A percentile compares a stretch with the other conserved stretches of the same genome.
Evolutionary conservation across 2,888 invertebrate species (phyloP).

Genomic region (Ormyrus thymus): DNA sequence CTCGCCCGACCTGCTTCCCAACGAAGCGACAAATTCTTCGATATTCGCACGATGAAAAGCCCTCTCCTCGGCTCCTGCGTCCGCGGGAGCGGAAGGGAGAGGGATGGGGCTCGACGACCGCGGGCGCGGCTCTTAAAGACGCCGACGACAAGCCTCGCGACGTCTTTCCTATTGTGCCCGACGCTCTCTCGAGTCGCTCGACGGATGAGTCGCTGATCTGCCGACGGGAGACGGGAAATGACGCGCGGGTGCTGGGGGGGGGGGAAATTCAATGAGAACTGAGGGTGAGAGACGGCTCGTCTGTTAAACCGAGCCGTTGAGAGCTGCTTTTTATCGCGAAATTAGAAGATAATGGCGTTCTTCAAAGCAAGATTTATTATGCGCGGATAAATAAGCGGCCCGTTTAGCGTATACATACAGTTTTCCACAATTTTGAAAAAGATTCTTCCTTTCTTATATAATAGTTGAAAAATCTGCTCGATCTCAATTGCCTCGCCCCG

Average conservation of each 20-base stretch:
- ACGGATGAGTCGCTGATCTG: slow-evolving; percentile 37
- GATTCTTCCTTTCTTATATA: not conserved
- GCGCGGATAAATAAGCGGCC: not conserved
- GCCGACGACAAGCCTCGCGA: slow-evolving; percentile 55
- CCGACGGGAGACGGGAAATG: slow-evolving; percentile 6
- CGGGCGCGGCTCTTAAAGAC: slow-evolving; percentile 35
- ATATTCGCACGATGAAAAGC: slow-evolving; percentile 74
- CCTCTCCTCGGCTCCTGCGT: slow-evolving; percentile 48
- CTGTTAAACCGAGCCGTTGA: slow-evolving; percentile 31
- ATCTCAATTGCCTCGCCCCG: not conserved
- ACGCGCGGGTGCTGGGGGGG: slow-evolving; percentile 6
- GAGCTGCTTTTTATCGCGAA: slow-evolving; percentile 17
- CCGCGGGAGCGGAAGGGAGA: not conserved
- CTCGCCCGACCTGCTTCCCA: slow-evolving; percentile 67
- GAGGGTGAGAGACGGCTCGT: not conserved
- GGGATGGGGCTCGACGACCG: not conserved
- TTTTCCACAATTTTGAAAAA: not conserved
- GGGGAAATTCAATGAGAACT: slow-evolving; percentile 3
- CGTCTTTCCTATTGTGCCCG: slow-evolving; percentile 41
- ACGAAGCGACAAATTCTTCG: slow-evolving; percentile 74
- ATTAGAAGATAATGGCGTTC: slow-evolving; percentile 24
- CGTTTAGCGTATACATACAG: not conserved
- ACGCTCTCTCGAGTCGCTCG: slow-evolving; percentile 13
- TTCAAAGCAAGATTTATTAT: slow-evolving; percentile 2
- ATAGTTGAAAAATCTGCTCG: not conserved